Conservation (phyloP, 2,888 invertebrate species). For the Stenoptilia bipunctidactyla region DNA sequence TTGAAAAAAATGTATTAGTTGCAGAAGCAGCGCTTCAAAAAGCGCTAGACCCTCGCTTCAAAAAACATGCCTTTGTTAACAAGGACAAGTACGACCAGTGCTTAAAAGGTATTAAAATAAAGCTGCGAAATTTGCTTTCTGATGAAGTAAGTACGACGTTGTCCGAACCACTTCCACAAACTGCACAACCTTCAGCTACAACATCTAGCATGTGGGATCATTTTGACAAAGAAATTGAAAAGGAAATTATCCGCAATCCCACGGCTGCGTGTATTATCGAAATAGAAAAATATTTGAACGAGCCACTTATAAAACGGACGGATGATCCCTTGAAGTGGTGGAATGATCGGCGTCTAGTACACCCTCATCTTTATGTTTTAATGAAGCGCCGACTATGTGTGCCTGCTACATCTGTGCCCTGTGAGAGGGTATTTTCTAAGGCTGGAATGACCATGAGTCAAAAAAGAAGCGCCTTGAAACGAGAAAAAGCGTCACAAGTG, state of each 20-base stretch:
- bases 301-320: not conserved
- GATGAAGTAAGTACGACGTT: no score
- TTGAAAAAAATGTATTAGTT: no score
- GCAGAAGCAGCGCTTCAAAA: no score
- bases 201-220: not conserved
- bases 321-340: constrained; percentile 17
- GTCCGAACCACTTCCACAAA: no score
- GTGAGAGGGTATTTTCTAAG: constrained; percentile 10
- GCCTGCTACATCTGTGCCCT: not conserved
- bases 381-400: not conserved
- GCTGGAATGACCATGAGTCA: no score
- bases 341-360: constrained; percentile 11
- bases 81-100: no score
- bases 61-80: no score
- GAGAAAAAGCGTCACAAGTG: no score
- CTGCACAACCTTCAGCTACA: no score
- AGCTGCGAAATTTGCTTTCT: no score
- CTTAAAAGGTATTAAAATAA: no score
- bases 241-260: not conserved
- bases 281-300: not conserved
- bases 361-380: not conserved
- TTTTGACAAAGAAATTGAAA: not conserved
- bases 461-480: no score
- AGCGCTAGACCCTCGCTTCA: constrained; percentile 14
- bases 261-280: not conserved